These are phyloP conservation scores for Phortica variegata DNA, from an alignment of 1,140 invertebrate species.

Conservation along the genomic window DNA sequence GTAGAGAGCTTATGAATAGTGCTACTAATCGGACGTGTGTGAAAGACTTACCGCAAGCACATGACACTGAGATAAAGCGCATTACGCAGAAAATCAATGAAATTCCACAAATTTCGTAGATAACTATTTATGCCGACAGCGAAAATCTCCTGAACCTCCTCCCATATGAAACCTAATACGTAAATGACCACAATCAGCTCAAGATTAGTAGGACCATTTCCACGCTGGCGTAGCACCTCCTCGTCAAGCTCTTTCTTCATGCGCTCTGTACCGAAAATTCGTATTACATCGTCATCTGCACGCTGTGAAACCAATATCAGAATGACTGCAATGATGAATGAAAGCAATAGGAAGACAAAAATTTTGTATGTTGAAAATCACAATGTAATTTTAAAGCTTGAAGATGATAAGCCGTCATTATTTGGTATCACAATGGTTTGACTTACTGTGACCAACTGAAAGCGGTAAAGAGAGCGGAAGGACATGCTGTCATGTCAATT, in stretches of 20 bases:
- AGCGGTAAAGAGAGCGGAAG: too few relatives aligned
- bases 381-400: too few relatives aligned
- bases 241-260: slow-evolving; percentile 65
- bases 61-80: slow-evolving; percentile 79
- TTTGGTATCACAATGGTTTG: too few relatives aligned
- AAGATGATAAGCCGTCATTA: too few relatives aligned
- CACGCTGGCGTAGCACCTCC: slow-evolving; percentile 69
- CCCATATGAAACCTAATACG: slow-evolving; percentile 85
- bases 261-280: slow-evolving; percentile 68
- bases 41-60: slow-evolving; percentile 64
- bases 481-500: too few relatives aligned
- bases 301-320: slow-evolving; percentile 84
- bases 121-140: slow-evolving; percentile 80
- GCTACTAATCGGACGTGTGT: neutral
- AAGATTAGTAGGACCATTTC: slow-evolving; percentile 74
- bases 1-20: neutral
- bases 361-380: too few relatives aligned
- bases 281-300: slow-evolving; percentile 74
- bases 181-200: slow-evolving; percentile 78
- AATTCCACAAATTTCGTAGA: slow-evolving; percentile 92
- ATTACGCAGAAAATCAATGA: slow-evolving; percentile 91
- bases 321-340: slow-evolving; percentile 66
- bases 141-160: slow-evolving; percentile 88
- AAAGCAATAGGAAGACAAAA: too few relatives aligned
- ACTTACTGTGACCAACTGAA: too few relatives aligned